A percentile compares a stretch with the other conserved stretches of the same genome.
phyloP scores from a whole-genome alignment of 2,113 vertebrate species.

The Protobothrops mucrosquamatus region DNA sequence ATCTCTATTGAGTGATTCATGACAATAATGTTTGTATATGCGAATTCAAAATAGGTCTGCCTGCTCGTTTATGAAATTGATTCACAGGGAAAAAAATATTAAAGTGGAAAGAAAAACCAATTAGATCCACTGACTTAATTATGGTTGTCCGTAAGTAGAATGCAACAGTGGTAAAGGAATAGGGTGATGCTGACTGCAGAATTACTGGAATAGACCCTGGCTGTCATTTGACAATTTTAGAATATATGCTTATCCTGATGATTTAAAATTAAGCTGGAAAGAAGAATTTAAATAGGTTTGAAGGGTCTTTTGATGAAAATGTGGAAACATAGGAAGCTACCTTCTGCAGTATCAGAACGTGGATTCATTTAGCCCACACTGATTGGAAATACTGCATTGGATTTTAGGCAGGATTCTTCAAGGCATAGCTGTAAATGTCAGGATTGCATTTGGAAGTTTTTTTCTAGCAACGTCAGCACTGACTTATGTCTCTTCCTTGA shows the following conservation, averaged over 20 bases:
- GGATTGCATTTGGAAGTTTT: background rate
- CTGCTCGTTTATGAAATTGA: background rate
- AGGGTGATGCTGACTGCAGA: background rate
- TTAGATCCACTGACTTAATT: background rate
- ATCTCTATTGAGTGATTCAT: background rate
- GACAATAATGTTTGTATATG: background rate
- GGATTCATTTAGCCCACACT: background rate
- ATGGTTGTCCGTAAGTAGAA: background rate
- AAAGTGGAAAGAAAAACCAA: background rate
- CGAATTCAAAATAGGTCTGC: background rate
- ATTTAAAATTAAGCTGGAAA: background rate
- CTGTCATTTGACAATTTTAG: background rate
- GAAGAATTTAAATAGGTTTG: background rate
- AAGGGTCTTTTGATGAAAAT: background rate
- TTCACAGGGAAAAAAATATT: background rate
- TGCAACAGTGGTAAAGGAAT: background rate
- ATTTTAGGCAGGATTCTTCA: background rate
- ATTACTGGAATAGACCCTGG: background rate
- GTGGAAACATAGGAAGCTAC: background rate
- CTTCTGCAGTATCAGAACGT: background rate
- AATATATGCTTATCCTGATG: background rate
- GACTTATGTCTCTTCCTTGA: background rate
- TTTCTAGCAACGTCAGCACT: background rate
- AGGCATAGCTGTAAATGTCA: background rate
- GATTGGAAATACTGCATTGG: background rate